Base-by-base conservation (phyloP, 2,113 vertebrate genomes). In the Lutjanus erythropterus region DNA sequence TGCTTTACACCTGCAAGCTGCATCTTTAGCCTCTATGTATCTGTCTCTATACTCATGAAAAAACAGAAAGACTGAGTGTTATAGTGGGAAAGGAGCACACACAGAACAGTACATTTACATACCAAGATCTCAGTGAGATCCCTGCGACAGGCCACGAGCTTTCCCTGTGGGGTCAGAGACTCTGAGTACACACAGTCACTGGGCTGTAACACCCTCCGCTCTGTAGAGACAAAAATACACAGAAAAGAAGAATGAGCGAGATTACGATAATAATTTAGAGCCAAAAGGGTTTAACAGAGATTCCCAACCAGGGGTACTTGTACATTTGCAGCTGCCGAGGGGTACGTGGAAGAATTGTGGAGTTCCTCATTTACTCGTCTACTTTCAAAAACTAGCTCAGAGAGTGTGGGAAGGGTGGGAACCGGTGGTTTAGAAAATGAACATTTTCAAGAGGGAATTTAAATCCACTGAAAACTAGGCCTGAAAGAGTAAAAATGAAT, bases 61-160 rank as follows among this genome's bases (percentile, higher is more conserved):
- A 18, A 31, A 1, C 19, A 9, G 2, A 62, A 56, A 66, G 21
- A 60, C 15, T 29, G 2, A 60, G 0, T 37, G 27, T 35, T 27
- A 23, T n/a, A n/a, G n/a, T 9, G 50, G 33, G 4, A 4, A 73
- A 25, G n/a, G 11, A 71, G 11, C 16, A 68, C 2, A 66, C 37
- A 52, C 1, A 60, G 15, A 70, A 35, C 3, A 27, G 21, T 7
- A 19, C 2, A 18, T 84, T 65, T 68, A 80, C 77, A 9, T 95
- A 99, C 98, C 98, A 98, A 91, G 80, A 97, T 95, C 84, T 98
- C 97, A 1, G 91, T 95, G 77, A 97, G 92, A 87, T 98, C 96
- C 88, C 96, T 97, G 87, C 95, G 94, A 90, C 97, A 99, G 69
- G 96, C 96, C 80, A 96, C 94, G 61, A 99, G 96, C 78, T 96